Base-by-base conservation (phyloP, 1,140 invertebrate genomes). In the Aphelenchoides fujianensis region DNA sequence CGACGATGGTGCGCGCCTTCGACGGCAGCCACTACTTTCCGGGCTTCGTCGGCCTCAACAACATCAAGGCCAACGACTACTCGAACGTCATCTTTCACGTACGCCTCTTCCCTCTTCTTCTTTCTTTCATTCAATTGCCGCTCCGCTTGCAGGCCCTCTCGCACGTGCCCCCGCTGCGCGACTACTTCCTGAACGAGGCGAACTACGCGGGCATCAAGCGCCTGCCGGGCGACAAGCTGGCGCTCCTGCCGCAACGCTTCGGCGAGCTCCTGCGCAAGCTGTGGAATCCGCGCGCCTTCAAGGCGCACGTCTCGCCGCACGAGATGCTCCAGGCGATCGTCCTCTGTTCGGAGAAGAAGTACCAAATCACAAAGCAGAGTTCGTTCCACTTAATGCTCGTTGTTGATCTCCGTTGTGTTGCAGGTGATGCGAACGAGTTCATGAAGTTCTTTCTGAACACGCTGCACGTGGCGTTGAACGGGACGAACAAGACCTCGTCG, bases 241-340 rank as follows among this genome's bases (percentile, higher is more conserved):
- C 41, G 41, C 87, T 95, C n/a, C 84, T 98, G 28, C 93, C 96
- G 0, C 93, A 97, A 85, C 88, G 97, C 64, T 98, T 98, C 87
- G 97, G 96, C 1, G 97, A 99, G 85, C 87, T 99, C 3, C 90
- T 98, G 85, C 86, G 97, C 2, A 99, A 99, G 86, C 87, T 99
- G 74, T 99, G 97, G 97, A 99, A 99, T 86, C 95, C 95, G 0
- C 87, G 94, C 69, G 98, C 98, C 84, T 99, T 99, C 83, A 98
- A 98, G 87, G 92, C 95, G 2, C 97, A 99, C 84, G 97, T 99
- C 0, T 97, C 94, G 63, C 97, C 97, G 0, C 97, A 99, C 86
- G 97, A 99, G 88, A 99, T 99, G 96, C 86, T 99, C 12, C 97
- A 99, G 86, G 94, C 97, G 35, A 95, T 99, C 34, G 96, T 98